Evolutionary conservation across 2,113 vertebrate genomes (phyloP), one percentile per base, ranked within the genome.

Genomic region (Oncorhynchus nerka): DNA sequence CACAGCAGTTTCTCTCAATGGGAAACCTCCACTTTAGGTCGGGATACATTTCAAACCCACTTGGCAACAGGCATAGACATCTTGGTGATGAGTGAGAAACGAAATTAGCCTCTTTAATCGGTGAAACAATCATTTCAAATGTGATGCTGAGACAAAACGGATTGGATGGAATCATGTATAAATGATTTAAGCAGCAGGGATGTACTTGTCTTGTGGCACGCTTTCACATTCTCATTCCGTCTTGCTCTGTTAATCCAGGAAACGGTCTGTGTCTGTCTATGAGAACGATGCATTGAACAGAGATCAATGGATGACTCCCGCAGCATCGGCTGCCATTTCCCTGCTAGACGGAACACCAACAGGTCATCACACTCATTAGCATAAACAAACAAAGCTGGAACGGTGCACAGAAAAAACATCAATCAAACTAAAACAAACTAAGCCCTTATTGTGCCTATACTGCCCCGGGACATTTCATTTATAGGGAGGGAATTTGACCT

Each of bases 311-410:
- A 89, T 89, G 80, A 67, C 79, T 88, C 90, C 90, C 68, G 78
- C 85, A 90, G 90, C 87, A 85, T 74, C 77, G 83, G 83, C 84
- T 92, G 92, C 90, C 88, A 88, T 92, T 91, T 91, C 77, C 83
- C 84, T 82, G 86, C 89, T 81, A 92, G 91, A 92, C 85, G 88
- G 84, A 86, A 85, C 88, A 88, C 89, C 90, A 90, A 88, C 87
- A 89, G 92, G 93, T 93, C 91, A 91, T 89, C 84, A 75, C 75
- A 83, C 15, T 73, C 82, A 92, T 93, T 93, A 93, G 87, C 90
- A 93, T 93, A 91, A 92, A 89, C 87, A 93, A 93, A 92, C 88
- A 93, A 89, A 87, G 84, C 81, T 74, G 85, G 73, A 76, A 79
- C 48, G 28, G 68, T 67, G 77, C 73, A 79, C 75, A 80, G 83